Evolutionary conservation across 2,113 vertebrate genomes (phyloP).

Genomic region (Antigone vipio): DNA sequence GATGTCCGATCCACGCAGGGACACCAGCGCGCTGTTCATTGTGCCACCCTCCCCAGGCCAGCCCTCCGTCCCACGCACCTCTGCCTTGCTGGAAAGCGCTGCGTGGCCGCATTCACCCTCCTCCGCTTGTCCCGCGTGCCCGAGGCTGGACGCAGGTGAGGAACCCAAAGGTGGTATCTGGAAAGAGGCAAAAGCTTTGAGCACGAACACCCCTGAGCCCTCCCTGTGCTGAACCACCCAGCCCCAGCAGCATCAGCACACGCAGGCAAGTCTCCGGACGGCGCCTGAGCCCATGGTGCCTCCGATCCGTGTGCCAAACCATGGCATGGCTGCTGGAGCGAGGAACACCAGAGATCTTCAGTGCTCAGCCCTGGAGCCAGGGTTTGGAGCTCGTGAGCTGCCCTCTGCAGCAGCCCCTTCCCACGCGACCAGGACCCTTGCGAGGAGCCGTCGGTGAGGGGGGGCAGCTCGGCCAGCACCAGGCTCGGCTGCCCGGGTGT

Average conservation of each 20-base stretch:
- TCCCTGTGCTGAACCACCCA: background rate
- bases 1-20: rapidly evolving
- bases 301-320: background rate
- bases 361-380: background rate
- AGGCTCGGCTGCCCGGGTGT: background rate
- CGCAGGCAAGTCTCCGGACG: rapidly evolving
- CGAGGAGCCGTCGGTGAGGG: background rate
- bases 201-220: rapidly evolving
- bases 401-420: background rate
- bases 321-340: rapidly evolving
- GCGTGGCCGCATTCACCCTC: background rate
- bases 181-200: background rate
- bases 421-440: rapidly evolving
- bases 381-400: background rate
- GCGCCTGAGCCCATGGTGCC: rapidly evolving
- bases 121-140: background rate
- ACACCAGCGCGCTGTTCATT: rapidly evolving
- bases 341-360: background rate
- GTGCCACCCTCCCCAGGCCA: background rate
- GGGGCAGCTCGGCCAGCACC: background rate
- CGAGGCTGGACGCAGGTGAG: background rate
- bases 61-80: background rate
- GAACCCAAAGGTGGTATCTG: background rate
- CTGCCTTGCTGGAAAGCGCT: background rate
- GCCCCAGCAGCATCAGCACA: background rate